These are phyloP conservation scores for Podargus strigoides DNA, from an alignment of 2,797 vertebrate species.

Conservation along the genomic window DNA sequence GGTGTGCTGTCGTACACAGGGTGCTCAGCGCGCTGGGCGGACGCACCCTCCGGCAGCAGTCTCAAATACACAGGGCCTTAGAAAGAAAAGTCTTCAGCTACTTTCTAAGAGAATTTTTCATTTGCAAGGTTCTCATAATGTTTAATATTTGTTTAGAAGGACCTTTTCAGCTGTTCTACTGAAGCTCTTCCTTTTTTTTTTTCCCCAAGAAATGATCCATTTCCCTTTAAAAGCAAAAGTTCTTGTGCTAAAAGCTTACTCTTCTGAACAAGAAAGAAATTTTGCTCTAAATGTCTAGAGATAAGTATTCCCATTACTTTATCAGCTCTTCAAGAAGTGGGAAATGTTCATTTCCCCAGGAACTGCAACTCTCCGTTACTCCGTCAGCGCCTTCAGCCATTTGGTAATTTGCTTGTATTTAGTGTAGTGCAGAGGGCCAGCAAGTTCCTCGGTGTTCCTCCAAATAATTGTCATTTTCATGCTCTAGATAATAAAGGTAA, in stretches of 20 bases:
- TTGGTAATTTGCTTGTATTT: neutral
- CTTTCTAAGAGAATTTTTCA: neutral
- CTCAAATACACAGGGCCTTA: neutral
- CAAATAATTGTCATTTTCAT: neutral
- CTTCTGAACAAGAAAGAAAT: neutral
- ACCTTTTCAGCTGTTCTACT: neutral
- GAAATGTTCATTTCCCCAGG: conserved; percentile 5
- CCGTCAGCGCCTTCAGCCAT: neutral
- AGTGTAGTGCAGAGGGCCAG: neutral
- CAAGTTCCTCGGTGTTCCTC: neutral
- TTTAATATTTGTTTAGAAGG: neutral
- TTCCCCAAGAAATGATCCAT: neutral
- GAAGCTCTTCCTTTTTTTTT: neutral
- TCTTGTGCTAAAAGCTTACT: neutral
- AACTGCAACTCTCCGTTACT: neutral
- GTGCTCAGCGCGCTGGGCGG: accelerated
- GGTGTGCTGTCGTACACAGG: neutral
- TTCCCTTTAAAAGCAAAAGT: neutral
- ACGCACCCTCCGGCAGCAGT: accelerated
- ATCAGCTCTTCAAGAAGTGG: neutral
- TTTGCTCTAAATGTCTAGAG: neutral
- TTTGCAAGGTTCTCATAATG: neutral
- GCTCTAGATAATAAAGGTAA: neutral
- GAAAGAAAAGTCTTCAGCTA: neutral
- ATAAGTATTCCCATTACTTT: neutral